Evolutionary conservation across 2,113 vertebrate genomes (phyloP), one percentile per base, ranked within the genome.

Genomic region (Strigops habroptila): DNA sequence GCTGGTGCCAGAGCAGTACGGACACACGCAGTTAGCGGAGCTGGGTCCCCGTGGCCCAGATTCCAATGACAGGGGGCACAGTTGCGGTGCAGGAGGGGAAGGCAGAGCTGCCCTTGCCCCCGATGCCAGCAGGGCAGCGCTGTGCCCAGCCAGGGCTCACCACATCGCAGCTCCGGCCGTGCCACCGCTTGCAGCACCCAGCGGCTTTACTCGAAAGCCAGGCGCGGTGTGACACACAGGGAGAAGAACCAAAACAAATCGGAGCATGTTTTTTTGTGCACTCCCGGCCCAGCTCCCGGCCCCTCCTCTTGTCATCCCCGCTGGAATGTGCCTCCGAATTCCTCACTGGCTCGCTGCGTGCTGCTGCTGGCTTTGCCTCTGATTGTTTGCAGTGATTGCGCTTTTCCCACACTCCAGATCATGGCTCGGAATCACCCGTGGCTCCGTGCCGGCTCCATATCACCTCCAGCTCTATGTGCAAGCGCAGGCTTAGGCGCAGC

Each of bases 341-440:
- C 96, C 96, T 96, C 11, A 1, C 93, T 52, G 86, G 81, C 96
- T 95, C 25, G 0, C 77, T 95, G 93, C 96, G 44, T 96, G 96
- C 95, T 92, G 93, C 96, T 97, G 96, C 96, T 63, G 93, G 93
- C 95, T 97, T 73, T 27, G 88, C 88, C 90, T 88, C 86, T 75
- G 96, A 96, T 96, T 86, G 93, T 92, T 96, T 16, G 90, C 90
- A 92, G 95, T 19, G 96, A 96, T 94, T 97, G 93, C 13, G 12
- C 94, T 91, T 96, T 97, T 97, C 96, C 96, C 96, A 97, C 96
- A 97, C 92, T 97, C 91, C 19, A 3, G 83, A 91, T 88, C 93
- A 6, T 23, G 90, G 93, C 93, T 91, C 13, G 95, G 93, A 4
- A 83, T 78, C 88, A 17, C 93, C 81, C 70, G 28, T 96, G 95